Conservation (phyloP, 2,113 vertebrate genomes). For the Lontra canadensis region DNA sequence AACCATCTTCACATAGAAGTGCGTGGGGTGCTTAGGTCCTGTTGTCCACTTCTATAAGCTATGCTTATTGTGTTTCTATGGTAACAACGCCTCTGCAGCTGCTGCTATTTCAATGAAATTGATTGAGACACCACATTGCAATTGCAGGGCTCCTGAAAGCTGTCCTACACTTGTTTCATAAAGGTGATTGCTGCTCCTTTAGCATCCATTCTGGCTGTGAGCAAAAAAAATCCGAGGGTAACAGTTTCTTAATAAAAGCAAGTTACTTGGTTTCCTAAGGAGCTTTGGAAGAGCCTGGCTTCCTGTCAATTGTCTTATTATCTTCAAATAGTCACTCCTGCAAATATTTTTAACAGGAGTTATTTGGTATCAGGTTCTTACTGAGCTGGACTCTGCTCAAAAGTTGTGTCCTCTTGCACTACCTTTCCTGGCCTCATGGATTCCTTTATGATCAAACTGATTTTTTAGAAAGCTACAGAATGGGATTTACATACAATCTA, state of each 20-base stretch:
- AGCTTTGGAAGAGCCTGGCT: neutral
- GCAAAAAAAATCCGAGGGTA: neutral
- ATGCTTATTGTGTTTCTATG: slow-evolving; percentile 68
- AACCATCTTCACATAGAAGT: slow-evolving; percentile 51
- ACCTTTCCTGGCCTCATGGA: neutral
- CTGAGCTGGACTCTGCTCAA: neutral
- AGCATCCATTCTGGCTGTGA: slow-evolving; percentile 39
- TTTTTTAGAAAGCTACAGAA: neutral
- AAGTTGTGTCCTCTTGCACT: neutral
- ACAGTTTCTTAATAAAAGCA: slow-evolving; percentile 41
- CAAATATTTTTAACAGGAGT: slow-evolving; percentile 36
- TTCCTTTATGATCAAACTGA: neutral
- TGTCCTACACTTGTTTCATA: slow-evolving; percentile 45
- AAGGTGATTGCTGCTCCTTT: slow-evolving; percentile 59
- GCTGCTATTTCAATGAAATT: slow-evolving; percentile 73
- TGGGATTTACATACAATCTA: neutral
- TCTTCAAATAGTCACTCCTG: neutral
- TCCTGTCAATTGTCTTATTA: slow-evolving; percentile 46
- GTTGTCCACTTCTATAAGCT: slow-evolving; percentile 68
- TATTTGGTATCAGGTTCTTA: slow-evolving; percentile 38
- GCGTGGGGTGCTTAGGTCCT: slow-evolving; percentile 22
- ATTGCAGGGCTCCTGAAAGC: slow-evolving; percentile 48
- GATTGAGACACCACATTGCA: slow-evolving; percentile 56
- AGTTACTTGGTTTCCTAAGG: slow-evolving; percentile 32
- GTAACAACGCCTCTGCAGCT: slow-evolving; percentile 67